These are phyloP conservation scores for Tarsius wallacei DNA, from an alignment of 2,797 vertebrate species.

Conservation along the genomic window DNA sequence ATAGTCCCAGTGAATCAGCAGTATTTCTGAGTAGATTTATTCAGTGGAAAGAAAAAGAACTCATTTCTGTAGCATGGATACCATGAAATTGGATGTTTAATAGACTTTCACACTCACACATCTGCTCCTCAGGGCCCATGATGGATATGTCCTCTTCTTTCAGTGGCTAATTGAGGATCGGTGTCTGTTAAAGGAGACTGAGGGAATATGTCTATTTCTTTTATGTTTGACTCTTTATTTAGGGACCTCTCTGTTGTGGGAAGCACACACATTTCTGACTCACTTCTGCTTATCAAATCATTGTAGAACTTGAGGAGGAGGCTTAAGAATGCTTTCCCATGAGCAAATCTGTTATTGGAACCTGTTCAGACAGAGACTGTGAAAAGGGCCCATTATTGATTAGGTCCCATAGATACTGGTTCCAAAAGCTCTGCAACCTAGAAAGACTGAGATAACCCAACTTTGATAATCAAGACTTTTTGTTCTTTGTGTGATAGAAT, in stretches of 20 bases:
- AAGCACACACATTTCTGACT: constrained; percentile 52
- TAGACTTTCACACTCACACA: constrained; percentile 39
- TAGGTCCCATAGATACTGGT: neutral
- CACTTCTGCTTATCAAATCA: constrained; percentile 33
- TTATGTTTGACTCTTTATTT: constrained; percentile 50
- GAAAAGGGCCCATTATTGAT: neutral
- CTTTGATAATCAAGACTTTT: neutral
- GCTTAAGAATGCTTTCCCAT: neutral
- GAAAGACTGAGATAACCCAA: neutral
- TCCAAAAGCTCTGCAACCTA: neutral
- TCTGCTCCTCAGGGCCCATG: neutral
- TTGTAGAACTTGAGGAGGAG: constrained; percentile 38
- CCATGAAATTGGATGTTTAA: constrained; percentile 64
- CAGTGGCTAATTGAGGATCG: constrained; percentile 12
- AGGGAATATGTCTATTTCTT: constrained; percentile 10
- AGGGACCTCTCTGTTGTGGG: constrained; percentile 66
- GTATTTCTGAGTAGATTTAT: constrained; percentile 65
- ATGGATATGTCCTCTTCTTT: constrained; percentile 46
- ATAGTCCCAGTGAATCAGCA: constrained; percentile 15
- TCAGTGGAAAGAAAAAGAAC: constrained; percentile 4
- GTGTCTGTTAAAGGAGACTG: constrained; percentile 1
- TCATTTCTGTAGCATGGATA: constrained; percentile 21
- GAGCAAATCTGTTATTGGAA: constrained; percentile 7
- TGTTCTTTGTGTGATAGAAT: constrained; percentile 23
- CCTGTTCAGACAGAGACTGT: neutral